These are phyloP conservation scores for Gortyna flavago DNA, from an alignment of 2,888 invertebrate species.

Conservation along the genomic window DNA sequence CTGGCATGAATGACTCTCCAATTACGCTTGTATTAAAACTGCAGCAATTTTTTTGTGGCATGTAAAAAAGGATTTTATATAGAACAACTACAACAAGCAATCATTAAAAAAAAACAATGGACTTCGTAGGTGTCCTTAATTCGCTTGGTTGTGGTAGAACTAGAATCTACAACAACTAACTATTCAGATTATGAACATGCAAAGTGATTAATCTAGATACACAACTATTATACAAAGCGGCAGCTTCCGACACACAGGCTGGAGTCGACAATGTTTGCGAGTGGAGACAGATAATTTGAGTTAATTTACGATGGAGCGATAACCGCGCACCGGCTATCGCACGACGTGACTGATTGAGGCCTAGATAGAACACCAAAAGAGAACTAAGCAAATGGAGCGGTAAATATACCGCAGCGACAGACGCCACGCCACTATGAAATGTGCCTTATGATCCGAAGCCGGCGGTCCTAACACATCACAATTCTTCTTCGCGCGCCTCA, in stretches of 20 bases:
- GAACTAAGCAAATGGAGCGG: slow-evolving; percentile 42
- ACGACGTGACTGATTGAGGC: slow-evolving; percentile 76
- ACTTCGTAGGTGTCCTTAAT: background rate
- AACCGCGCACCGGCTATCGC: slow-evolving; percentile 70
- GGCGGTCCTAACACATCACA: slow-evolving; percentile 45
- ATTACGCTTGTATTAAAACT: slow-evolving; percentile 50
- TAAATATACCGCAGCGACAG: slow-evolving; percentile 45
- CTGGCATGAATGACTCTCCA: slow-evolving; percentile 51
- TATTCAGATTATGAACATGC: slow-evolving; percentile 42
- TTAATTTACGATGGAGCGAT: slow-evolving; percentile 84
- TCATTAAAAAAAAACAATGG: slow-evolving; percentile 29
- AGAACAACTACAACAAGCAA: slow-evolving; percentile 12
- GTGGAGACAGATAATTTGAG: slow-evolving; percentile 78
- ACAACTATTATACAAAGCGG: slow-evolving; percentile 45
- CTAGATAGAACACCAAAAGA: slow-evolving; percentile 54
- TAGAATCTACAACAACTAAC: slow-evolving; percentile 18
- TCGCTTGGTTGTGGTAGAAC: slow-evolving; percentile 2
- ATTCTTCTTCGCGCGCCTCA: slow-evolving; percentile 32
- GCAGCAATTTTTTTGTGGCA: slow-evolving; percentile 26
- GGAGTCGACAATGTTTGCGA: slow-evolving; percentile 63
- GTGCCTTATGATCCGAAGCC: slow-evolving; percentile 45
- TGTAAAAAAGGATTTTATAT: slow-evolving; percentile 24
- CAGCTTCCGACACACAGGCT: slow-evolving; percentile 51
- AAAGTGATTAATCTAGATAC: slow-evolving; percentile 43
- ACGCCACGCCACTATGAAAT: slow-evolving; percentile 41